Evolutionary conservation across 2,888 invertebrate species (phyloP).

Genomic region (Himalopsyche japonica): DNA sequence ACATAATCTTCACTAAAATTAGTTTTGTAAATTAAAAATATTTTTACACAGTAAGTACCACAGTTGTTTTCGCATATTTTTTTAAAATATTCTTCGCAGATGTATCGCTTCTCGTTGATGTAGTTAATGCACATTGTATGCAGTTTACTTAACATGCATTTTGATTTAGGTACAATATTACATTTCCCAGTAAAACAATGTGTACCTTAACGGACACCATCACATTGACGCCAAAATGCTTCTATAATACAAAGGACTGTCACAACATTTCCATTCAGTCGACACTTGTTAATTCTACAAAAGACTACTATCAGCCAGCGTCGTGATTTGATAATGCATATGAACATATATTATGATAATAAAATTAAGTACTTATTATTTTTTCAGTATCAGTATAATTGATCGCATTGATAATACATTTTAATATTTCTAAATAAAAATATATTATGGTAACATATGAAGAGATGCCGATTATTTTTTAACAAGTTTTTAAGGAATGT

Average conservation of each 20-base stretch:
- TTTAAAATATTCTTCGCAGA: neutral
- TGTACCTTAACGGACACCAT: neutral
- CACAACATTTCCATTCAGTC: neutral
- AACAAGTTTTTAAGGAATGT: too few species aligned
- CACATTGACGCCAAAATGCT: neutral
- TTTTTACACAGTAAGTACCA: too few species aligned
- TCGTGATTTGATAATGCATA: neutral
- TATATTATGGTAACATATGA: too few species aligned
- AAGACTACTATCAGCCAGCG: neutral
- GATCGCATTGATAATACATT: too few species aligned
- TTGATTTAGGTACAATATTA: neutral
- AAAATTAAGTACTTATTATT: too few species aligned
- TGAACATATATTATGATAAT: too few species aligned
- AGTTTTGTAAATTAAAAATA: too few species aligned
- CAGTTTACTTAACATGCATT: neutral
- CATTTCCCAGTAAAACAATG: neutral
- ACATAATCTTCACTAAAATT: too few species aligned
- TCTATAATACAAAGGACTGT: neutral
- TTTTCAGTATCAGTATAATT: too few species aligned
- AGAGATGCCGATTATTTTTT: too few species aligned
- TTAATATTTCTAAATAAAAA: too few species aligned
- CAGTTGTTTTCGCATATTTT: too few species aligned
- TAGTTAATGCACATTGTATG: neutral
- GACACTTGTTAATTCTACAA: neutral
- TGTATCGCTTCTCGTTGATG: neutral